Percentiles rank a stretch among this genome's conserved stretches.
Conservation (phyloP, 2,113 vertebrate species). For the Monopterus albus region DNA sequence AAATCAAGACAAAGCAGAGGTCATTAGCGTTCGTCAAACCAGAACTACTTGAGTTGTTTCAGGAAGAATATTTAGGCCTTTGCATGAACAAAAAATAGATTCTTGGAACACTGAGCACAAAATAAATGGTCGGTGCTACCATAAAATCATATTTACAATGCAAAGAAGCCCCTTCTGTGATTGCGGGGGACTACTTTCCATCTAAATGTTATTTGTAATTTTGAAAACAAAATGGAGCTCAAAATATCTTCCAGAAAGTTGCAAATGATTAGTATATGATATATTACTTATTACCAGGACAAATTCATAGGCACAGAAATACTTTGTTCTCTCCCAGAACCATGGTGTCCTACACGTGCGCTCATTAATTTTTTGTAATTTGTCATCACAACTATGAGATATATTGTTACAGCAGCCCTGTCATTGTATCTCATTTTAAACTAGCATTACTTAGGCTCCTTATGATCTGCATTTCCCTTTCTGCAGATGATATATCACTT, state of each 20-base stretch:
- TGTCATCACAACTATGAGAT: constrained; percentile 23
- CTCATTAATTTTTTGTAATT: constrained; percentile 30
- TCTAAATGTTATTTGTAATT: constrained; percentile 43
- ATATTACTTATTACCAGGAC: constrained; percentile 12
- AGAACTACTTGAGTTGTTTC: neutral
- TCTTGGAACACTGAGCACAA: neutral
- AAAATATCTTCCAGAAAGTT: constrained; percentile 36
- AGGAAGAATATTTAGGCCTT: neutral
- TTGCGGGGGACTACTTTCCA: constrained; percentile 17
- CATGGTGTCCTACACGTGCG: neutral
- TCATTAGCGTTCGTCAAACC: neutral
- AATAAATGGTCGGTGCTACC: constrained; percentile 12
- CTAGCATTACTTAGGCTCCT: neutral
- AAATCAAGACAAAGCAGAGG: constrained; percentile 18
- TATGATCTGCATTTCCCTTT: constrained; percentile 1
- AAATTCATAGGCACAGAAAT: constrained; percentile 13
- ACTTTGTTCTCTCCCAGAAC: constrained; percentile 18
- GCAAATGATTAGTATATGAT: constrained; percentile 46
- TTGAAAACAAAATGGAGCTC: constrained; percentile 1
- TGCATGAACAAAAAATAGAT: constrained; percentile 12
- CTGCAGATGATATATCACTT: too few relatives aligned
- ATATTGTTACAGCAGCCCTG: constrained; percentile 12
- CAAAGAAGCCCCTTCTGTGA: constrained; percentile 5
- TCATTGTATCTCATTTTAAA: constrained; percentile 14
- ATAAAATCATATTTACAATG: constrained; percentile 25